Base-by-base conservation (phyloP, 1,140 invertebrate genomes). In the Ostrea denselamellosa region DNA sequence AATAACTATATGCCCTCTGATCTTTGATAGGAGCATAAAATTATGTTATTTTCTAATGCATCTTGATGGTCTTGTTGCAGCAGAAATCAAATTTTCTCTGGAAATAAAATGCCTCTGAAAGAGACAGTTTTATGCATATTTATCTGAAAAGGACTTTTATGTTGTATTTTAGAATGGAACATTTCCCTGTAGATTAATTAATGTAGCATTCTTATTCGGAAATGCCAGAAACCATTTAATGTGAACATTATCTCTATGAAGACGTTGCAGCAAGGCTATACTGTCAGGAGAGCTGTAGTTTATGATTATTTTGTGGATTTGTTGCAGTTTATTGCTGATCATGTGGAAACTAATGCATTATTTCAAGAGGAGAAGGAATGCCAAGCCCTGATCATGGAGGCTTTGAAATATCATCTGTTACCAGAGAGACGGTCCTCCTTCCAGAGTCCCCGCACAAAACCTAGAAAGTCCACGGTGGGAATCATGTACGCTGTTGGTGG, bases 331-430 rank as follows among this genome's bases (percentile, higher is more conserved):
- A 96, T 98, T 92, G 97, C 97, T 89, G 97, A 98, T 93, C 96
- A 97, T 92, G 97, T 98, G 58, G 97, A 98, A 94, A 96, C 95
- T 52, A 96, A 97, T 92, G 93, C 95, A 52, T 93, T 97, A 89
- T 96, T 97, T 89, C 95, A 95, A 91, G 96, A 96, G 89, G 96
- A 97, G 92, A 94, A 95, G 19, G 96, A 96, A 88, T 98, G 97
- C 93, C 97, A 98, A 93, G 97, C 97, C 90, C 95, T 99, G 56
- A 97, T 99, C 84, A 97, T 98, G 96, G 98, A 99, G 95, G 98
- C 98, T 54, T 96, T 98, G 87, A 98, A 98, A 92, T 98, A 98
- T 96, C 98, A 98, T 94, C 95, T 98, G 19, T 94, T 98, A 86
- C 98, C 98, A 8, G 98, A 98, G 93, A 95, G 98, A 85, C 95